Conservation (phyloP, 2,888 invertebrate species). For the Dilophus febrilis region DNA sequence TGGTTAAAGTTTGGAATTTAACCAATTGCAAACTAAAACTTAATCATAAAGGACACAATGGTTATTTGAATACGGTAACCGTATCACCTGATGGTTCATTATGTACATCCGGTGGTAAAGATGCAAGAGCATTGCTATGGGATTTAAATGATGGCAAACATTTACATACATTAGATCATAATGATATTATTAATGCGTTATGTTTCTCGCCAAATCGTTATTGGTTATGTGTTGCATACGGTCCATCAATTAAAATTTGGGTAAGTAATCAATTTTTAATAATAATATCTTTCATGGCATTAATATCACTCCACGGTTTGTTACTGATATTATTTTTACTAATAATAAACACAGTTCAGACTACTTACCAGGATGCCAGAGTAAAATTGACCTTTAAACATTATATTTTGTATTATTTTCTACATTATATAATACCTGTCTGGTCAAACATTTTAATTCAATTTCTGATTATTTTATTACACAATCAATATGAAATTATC, state of each 20-base stretch:
- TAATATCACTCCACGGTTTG: slow-evolving; percentile 1
- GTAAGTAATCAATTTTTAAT: slow-evolving; percentile 29
- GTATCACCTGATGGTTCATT: slow-evolving; percentile 98
- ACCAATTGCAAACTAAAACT: slow-evolving; percentile 97
- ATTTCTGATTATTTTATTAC: too few species aligned
- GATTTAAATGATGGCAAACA: slow-evolving; percentile 99
- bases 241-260: slow-evolving; percentile 98
- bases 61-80: slow-evolving; percentile 95
- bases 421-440: too few species aligned
- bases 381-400: too few species aligned
- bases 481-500: too few species aligned
- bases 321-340: too few species aligned
- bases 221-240: slow-evolving; percentile 98
- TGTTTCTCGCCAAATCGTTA: slow-evolving; percentile 99
- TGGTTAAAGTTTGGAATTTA: slow-evolving; percentile 97
- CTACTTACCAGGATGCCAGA: too few species aligned
- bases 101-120: slow-evolving; percentile 99
- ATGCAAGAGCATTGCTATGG: slow-evolving; percentile 99
- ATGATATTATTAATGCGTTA: slow-evolving; percentile 93
- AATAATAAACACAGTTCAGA: too few species aligned
- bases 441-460: too few species aligned
- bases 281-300: slow-evolving; percentile 1
- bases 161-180: slow-evolving; percentile 96
- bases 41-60: slow-evolving; percentile 93
- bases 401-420: too few species aligned